Base-by-base conservation (phyloP, 1,140 invertebrate genomes). In the Drosophila orosa region DNA sequence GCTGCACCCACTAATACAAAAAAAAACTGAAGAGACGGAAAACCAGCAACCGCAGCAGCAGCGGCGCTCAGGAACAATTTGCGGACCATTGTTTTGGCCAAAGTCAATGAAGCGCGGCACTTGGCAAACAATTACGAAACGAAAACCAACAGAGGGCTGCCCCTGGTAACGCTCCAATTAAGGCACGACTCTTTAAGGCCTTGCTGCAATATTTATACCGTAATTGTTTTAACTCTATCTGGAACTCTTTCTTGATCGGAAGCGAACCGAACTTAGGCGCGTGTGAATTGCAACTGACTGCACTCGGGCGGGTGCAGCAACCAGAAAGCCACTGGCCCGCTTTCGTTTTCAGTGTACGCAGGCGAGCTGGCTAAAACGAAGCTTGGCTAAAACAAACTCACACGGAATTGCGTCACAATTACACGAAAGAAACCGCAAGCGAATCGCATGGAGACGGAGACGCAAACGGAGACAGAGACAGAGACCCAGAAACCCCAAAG, bases 401-500 rank as follows among this genome's bases (percentile, higher is more conserved):
- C 82, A 71, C 77, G 61, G 72, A 74, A 89, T 90, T 89, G 79
- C 83, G 83, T 86, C 83, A 86, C 84, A 79, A 45, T 87, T 83
- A 87, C 83, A 86, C 83, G 80, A 83, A 87, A 80, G 73, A 84
- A 85, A 55, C 78, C 84, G 65, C 78, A 86, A 74, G 66, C 69
- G 56, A 55, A 72, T 54, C 31, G 50, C 50, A 52, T 27, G 45
- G 45, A 25, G n/a, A 78, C 10, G 22, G 48, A 25, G 45, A 27
- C 24, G 45, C 24, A 33, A 45, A 37, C 42, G n/a, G 50, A 12
- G 52, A 17, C 75, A 61, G 50, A 65, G 55, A 87, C 84, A 89
- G 80, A 89, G 84, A 89, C 84, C 84, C 84, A 89, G 85, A 89
- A 89, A 89, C 84, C 83, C 63, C 63, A 87, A 86, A 86, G 72